Percentiles rank a stretch among this genome's conserved stretches.
Evolutionary conservation across 2,888 invertebrate genomes (phyloP).

Genomic region (Ophion slaviceki): DNA sequence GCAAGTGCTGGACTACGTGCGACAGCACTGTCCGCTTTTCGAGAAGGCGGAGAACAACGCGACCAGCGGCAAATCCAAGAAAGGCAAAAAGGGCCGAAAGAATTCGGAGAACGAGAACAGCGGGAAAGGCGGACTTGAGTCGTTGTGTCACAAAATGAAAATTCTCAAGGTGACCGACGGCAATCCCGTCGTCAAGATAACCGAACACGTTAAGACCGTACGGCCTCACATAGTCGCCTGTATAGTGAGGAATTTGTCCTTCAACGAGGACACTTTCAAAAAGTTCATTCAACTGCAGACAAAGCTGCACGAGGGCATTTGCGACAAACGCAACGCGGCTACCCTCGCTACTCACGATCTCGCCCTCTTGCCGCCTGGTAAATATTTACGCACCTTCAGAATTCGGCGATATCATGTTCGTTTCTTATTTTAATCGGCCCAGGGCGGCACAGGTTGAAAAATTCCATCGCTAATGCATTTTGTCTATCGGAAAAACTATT

Average conservation of each 20-base stretch:
- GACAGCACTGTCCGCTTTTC: constrained; percentile 86
- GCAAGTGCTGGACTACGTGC: constrained; percentile 90
- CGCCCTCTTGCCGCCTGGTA: constrained; percentile 86
- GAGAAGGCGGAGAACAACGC: constrained; percentile 76
- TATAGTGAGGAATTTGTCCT: constrained; percentile 87
- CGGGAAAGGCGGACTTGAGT: constrained; percentile 67
- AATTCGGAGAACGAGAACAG: constrained; percentile 75
- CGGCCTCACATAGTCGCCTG: constrained; percentile 91
- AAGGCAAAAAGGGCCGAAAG: constrained; percentile 78
- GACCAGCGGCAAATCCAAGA: constrained; percentile 79
- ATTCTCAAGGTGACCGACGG: constrained; percentile 83
- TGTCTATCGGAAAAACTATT: background rate
- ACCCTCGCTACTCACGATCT: constrained; percentile 95
- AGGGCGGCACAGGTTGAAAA: background rate
- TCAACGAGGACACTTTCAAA: constrained; percentile 88
- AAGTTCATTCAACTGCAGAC: constrained; percentile 93
- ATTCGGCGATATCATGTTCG: background rate
- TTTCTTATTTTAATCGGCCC: background rate
- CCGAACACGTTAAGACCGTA: constrained; percentile 86
- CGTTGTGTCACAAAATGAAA: constrained; percentile 79
- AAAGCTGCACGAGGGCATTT: constrained; percentile 90
- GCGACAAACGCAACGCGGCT: constrained; percentile 90
- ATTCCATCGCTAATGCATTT: too few species aligned
- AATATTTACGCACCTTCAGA: constrained; percentile 59
- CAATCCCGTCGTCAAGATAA: constrained; percentile 84